A percentile compares a stretch with the other conserved stretches of the same genome.
These are phyloP conservation scores for Agrochola litura DNA, from an alignment of 2,888 invertebrate species.

Conservation along the genomic window DNA sequence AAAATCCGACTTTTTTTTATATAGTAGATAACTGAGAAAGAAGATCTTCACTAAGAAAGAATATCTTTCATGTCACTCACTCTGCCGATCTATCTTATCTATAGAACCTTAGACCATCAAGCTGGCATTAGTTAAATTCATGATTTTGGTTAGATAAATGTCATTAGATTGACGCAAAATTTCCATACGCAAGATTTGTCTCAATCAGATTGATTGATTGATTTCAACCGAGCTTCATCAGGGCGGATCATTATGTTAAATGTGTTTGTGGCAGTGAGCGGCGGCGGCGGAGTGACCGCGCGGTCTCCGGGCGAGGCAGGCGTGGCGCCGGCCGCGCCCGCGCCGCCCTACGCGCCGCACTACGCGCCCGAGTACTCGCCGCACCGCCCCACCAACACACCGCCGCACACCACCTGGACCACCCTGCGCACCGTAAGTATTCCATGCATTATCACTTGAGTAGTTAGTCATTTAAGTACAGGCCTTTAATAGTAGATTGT, in stretches of 20 bases:
- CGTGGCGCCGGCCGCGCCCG: conserved; percentile 88
- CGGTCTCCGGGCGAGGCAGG: conserved; percentile 68
- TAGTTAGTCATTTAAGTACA: too few species aligned
- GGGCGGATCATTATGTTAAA: neutral
- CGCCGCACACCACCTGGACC: conserved; percentile 88
- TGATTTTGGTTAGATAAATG: neutral
- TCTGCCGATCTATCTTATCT: neutral
- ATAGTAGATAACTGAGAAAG: too few species aligned
- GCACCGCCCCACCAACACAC: conserved; percentile 86
- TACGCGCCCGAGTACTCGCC: conserved; percentile 89
- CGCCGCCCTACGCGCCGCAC: conserved; percentile 90
- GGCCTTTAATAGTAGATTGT: too few species aligned
- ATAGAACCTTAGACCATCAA: neutral
- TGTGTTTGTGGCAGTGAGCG: conserved; percentile 46
- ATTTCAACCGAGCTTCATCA: neutral
- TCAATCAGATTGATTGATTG: neutral
- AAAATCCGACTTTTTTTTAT: too few species aligned
- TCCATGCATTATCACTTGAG: too few species aligned
- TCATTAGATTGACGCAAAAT: neutral
- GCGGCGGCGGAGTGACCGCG: conserved; percentile 59
- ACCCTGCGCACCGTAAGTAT: conserved; percentile 78
- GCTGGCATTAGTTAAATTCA: neutral
- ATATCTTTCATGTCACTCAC: neutral
- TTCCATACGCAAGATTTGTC: neutral
- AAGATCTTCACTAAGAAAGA: too few species aligned